phyloP scores from a whole-genome alignment of 1,140 invertebrate species.

The Pomacea maculata region DNA sequence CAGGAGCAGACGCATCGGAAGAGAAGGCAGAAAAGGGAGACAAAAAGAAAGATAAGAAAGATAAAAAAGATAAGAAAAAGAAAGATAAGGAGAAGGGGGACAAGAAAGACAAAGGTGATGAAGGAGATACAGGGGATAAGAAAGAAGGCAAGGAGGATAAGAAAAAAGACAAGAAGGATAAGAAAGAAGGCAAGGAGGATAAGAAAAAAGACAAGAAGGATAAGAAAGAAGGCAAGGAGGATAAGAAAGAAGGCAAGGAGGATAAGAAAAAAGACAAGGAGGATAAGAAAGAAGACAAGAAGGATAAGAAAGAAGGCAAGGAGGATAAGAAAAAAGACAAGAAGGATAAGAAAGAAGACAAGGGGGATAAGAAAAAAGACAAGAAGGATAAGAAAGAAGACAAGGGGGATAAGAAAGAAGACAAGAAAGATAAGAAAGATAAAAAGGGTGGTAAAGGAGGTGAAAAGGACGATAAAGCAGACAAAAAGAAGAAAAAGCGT shows the following conservation, averaged over 20 bases:
- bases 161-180: background rate
- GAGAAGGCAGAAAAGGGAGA: too few species aligned
- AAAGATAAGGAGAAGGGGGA: background rate
- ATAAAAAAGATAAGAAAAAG: background rate
- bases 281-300: too few species aligned
- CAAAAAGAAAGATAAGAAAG: background rate
- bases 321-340: background rate
- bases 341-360: background rate
- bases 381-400: background rate
- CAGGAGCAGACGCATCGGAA: too few species aligned
- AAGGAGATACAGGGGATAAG: background rate
- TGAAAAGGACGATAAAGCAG: background rate
- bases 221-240: background rate
- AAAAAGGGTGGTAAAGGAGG: background rate
- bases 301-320: background rate
- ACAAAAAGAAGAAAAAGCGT: background rate
- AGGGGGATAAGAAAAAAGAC: background rate
- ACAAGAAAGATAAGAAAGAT: background rate
- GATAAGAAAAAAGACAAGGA: background rate
- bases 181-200: background rate
- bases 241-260: background rate
- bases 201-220: background rate
- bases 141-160: background rate
- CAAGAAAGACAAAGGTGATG: background rate
- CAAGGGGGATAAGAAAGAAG: background rate